Percentiles rank a stretch among this genome's conserved stretches.
These are phyloP conservation scores for Eulacestoma nigropectus DNA, from an alignment of 2,113 vertebrate genomes.

Conservation along the genomic window DNA sequence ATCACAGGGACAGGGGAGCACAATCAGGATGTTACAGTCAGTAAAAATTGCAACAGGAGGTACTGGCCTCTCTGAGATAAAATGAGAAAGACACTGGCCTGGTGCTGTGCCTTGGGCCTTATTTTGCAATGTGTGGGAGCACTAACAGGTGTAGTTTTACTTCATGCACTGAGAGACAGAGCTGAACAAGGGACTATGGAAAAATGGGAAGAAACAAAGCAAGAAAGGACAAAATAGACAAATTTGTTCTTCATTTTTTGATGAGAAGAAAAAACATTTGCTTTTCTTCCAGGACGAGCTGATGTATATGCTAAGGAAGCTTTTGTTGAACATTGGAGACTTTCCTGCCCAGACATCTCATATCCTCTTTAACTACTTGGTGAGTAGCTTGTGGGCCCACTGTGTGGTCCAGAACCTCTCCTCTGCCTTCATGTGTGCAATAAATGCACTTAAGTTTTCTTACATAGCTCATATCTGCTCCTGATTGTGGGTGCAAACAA, in stretches of 20 bases:
- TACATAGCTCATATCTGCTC: neutral
- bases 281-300: constrained; percentile 85
- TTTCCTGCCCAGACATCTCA: constrained; percentile 97
- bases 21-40: neutral
- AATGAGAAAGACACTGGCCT: neutral
- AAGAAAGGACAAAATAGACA: neutral
- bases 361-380: constrained; percentile 98
- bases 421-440: neutral
- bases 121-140: neutral
- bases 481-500: neutral
- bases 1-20: neutral
- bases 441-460: neutral
- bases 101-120: neutral
- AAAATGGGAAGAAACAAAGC: neutral
- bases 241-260: neutral
- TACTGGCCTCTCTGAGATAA: neutral
- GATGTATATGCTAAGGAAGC: constrained; percentile 97
- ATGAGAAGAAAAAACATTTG: neutral
- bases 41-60: neutral
- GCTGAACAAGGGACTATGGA: neutral
- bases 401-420: neutral
- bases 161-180: neutral
- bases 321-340: constrained; percentile 94
- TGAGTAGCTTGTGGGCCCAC: constrained; percentile 56
- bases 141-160: neutral